phyloP scores from a whole-genome alignment of 2,888 invertebrate genomes.

The Hemicrepidius hirtus region DNA sequence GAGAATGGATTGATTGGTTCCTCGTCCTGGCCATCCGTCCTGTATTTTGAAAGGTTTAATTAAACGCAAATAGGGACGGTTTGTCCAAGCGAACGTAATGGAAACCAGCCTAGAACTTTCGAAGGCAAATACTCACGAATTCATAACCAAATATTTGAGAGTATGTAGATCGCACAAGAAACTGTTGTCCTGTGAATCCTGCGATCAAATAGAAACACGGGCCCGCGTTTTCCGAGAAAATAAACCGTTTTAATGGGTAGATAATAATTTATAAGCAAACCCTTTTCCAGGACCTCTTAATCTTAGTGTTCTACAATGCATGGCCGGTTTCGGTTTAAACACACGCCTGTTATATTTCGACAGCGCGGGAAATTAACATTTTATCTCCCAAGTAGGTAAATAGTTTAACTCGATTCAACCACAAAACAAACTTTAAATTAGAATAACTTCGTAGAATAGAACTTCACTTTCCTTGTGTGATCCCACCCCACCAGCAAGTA shows the following conservation, averaged over 20 bases:
- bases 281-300: not conserved
- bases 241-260: slow-evolving; percentile 10
- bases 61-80: slow-evolving; percentile 37
- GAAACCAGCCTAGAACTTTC: slow-evolving; percentile 18
- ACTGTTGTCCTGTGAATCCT: slow-evolving; percentile 31
- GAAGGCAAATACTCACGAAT: slow-evolving; percentile 38
- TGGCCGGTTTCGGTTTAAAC: not conserved
- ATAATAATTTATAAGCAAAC: slow-evolving; percentile 11
- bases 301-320: slow-evolving; percentile 6
- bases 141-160: slow-evolving; percentile 38
- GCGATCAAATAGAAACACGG: slow-evolving; percentile 23
- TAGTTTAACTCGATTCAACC: not conserved
- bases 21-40: not conserved
- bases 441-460: not conserved
- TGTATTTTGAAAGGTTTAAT: slow-evolving; percentile 41
- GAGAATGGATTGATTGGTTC: slow-evolving; percentile 38
- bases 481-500: no score
- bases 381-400: slow-evolving; percentile 9
- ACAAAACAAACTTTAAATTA: slow-evolving; percentile 3
- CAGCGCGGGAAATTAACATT: slow-evolving; percentile 10
- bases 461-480: not conserved
- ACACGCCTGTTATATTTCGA: slow-evolving; percentile 3
- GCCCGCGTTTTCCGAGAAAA: slow-evolving; percentile 5
- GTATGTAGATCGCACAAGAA: slow-evolving; percentile 21
- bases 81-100: slow-evolving; percentile 27